These are phyloP conservation scores for Notoglanidium macrostoma DNA, from an alignment of 2,797 vertebrate species.

Conservation along the genomic window DNA sequence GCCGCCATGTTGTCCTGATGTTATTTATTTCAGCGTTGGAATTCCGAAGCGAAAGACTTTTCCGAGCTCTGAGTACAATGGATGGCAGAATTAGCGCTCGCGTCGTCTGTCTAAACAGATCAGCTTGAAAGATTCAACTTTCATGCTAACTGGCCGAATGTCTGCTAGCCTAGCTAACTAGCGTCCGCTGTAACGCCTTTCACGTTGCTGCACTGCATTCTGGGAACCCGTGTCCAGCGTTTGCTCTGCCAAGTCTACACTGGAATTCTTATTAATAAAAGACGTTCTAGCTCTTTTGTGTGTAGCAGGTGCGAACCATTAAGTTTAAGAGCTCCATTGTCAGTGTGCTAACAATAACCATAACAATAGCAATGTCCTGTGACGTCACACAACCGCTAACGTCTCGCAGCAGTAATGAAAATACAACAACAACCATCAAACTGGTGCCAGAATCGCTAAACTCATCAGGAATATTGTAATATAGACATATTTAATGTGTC, in stretches of 20 bases:
- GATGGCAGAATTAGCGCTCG: background rate
- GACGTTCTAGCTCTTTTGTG: background rate
- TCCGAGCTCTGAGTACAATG: background rate
- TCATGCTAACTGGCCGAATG: background rate
- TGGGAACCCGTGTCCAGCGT: background rate
- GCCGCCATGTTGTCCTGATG: background rate
- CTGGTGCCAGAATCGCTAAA: background rate
- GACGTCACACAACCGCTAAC: background rate
- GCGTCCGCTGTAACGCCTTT: too few relatives aligned
- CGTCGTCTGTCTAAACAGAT: background rate
- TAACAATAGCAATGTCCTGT: too few relatives aligned
- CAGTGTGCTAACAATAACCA: background rate
- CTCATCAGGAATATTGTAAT: background rate
- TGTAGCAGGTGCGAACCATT: background rate
- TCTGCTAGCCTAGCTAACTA: too few relatives aligned
- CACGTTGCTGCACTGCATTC: background rate
- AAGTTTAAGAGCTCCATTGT: background rate
- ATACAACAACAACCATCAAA: background rate
- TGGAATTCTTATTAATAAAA: background rate
- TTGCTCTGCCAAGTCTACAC: background rate
- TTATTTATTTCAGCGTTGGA: background rate
- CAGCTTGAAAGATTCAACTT: background rate
- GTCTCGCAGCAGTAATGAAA: background rate
- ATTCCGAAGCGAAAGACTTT: background rate
- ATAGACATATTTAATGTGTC: background rate